phyloP scores from a whole-genome alignment of 2,888 invertebrate genomes.

The Euphydryas editha region DNA sequence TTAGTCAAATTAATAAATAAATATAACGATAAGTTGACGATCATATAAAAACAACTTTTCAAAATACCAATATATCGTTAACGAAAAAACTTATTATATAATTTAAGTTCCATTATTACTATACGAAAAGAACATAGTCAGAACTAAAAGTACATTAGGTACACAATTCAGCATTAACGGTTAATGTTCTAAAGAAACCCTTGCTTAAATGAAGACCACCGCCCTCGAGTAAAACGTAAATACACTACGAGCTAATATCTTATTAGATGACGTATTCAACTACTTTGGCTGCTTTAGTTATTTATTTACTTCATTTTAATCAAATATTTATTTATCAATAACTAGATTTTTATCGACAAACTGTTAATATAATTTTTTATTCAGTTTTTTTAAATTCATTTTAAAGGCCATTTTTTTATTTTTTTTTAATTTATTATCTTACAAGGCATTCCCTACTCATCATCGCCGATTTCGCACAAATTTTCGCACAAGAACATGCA shows the following conservation, averaged over 20 bases:
- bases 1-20: too few relatives aligned
- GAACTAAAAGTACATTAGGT: conserved; percentile 6
- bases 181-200: background rate
- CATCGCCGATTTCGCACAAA: too few relatives aligned
- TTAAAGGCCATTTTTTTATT: too few relatives aligned
- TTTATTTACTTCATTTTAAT: background rate
- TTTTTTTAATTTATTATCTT: too few relatives aligned
- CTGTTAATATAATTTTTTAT: too few relatives aligned
- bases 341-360: too few relatives aligned
- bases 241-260: background rate
- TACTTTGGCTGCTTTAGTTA: background rate
- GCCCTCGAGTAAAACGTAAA: conserved; percentile 5
- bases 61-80: background rate
- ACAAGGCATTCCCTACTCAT: too few relatives aligned
- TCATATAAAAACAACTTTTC: background rate
- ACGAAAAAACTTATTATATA: background rate
- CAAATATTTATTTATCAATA: too few relatives aligned
- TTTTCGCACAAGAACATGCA: too few relatives aligned
- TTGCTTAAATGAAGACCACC: conserved; percentile 8
- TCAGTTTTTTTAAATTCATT: too few relatives aligned
- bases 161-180: background rate
- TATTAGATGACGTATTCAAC: background rate
- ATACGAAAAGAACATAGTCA: background rate
- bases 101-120: background rate
- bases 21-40: too few relatives aligned